These are phyloP conservation scores for human DNA, from an alignment of 2,113 vertebrate species.

Conservation along the genomic window GRCh38 chr4:5160001-5160500, in stretches of 20 bases:
- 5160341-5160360: background rate
- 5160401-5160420: background rate
- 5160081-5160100: too few species aligned
- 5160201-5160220: background rate
- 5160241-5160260: background rate
- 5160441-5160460: background rate
- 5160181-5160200: background rate
- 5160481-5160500: background rate
- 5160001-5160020: background rate
- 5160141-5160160: background rate
- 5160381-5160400: accelerated
- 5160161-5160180: accelerated
- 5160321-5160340: background rate
- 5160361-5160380: background rate
- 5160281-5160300: too few species aligned
- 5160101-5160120: background rate
- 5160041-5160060: background rate
- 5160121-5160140: background rate
- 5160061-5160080: background rate
- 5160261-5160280: background rate
- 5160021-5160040: background rate
- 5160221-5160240: accelerated
- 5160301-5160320: accelerated
- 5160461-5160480: background rate
- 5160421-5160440: background rate